Evolutionary conservation across 2,113 vertebrate genomes (phyloP), one percentile per base, ranked within the genome.

Genomic region (Corynorhinus townsendii): DNA sequence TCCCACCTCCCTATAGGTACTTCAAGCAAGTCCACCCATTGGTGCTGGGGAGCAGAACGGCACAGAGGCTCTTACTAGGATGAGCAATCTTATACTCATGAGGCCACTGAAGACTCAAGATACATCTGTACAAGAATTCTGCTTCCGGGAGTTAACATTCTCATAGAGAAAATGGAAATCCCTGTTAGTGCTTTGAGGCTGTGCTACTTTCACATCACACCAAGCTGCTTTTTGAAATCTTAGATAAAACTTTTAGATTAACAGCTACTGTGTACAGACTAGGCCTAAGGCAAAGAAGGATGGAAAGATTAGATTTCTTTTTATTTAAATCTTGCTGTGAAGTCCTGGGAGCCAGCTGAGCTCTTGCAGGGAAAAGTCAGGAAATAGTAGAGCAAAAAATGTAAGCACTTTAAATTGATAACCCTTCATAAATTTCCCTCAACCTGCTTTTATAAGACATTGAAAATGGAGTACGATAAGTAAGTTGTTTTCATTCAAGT

Each of bases 261-360:
- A 93, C 43, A 84, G 54, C 52, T 75, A 84, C 76, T 93, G 35
- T 81, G 47, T 77, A n/a, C 24, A 92, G 8, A 73, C 95, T 85
- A 94, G 8, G 24, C 73, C 5, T 59, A 49, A 89, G 83, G 86
- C 56, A 95, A 97, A 93, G n/a, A 26, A 97, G 1, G 7, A 2
- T 86, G 49, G 69, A 85, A 96, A 96, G 71, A 96, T 90, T 94
- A 97, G 75, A 56, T 91, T 93, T 15, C 87, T 84, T 96, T 87
- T 96, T 12, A 92, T 93, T 95, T 96, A 91, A 96, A 95, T 96
- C 76, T 77, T 86, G 3, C 28, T 89, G 11, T 81, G 97, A 93
- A 94, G 38, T 94, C 59, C 59, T 19, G 15, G 47, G 43, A 96
- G 66, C 47, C 73, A 86, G 81, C 54, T 91, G 66, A 96, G 14